Conservation (phyloP, 37 sponge, comb jelly and placozoan genomes). For the Geodia barretti region DNA sequence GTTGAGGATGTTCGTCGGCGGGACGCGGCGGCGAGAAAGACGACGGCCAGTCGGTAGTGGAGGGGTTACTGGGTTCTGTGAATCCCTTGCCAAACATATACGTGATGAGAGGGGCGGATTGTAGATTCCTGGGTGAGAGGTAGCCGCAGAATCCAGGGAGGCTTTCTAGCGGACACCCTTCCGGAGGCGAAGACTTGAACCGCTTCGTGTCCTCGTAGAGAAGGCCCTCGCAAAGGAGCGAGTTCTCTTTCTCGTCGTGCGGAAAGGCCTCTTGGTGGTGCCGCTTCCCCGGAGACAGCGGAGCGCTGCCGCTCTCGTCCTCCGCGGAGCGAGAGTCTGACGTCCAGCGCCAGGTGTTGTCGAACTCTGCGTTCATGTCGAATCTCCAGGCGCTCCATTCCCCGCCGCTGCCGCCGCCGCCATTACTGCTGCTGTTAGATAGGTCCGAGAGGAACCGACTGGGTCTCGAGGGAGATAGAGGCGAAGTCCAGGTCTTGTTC, state of each 20-base stretch:
- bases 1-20: not conserved
- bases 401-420: not conserved
- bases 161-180: constrained; percentile 18
- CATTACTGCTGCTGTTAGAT: not conserved
- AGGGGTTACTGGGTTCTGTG: constrained; percentile 3
- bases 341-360: not conserved
- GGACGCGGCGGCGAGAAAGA: not conserved
- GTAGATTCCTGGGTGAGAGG: constrained; percentile 40
- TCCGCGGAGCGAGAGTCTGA: not conserved
- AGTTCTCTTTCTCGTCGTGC: constrained; percentile 4
- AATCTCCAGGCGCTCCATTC: constrained; percentile 13
- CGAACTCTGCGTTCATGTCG: constrained; percentile 17
- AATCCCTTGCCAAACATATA: constrained; percentile 64
- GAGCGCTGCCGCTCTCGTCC: not conserved
- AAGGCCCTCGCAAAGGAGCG: not conserved
- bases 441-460: not conserved
- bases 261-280: constrained; percentile 50
- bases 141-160: constrained; percentile 23
- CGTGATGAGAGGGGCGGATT: constrained; percentile 54
- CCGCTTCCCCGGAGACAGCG: constrained; percentile 57
- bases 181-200: constrained; percentile 47
- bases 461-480: not conserved
- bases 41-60: constrained; percentile 17
- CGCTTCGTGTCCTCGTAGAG: constrained; percentile 37
- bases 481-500: constrained; percentile 2